These are phyloP conservation scores for Gymnosoma rotundatum DNA, from an alignment of 2,888 invertebrate species.

Conservation along the genomic window DNA sequence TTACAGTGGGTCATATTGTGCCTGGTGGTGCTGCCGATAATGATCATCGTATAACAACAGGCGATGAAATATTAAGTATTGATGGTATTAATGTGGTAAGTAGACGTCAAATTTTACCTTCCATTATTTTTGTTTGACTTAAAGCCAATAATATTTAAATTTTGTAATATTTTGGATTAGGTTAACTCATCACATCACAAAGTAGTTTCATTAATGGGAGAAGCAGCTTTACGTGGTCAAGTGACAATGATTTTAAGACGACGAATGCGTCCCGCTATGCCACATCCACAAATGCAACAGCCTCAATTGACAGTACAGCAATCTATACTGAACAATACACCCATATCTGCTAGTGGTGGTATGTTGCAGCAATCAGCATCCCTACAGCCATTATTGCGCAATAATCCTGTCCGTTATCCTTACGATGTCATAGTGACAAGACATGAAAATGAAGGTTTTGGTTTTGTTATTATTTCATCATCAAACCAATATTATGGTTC, in stretches of 20 bases:
- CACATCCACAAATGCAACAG: constrained; percentile 60
- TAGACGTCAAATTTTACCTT: not conserved
- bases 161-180: constrained; percentile 72
- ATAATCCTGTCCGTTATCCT: constrained; percentile 83
- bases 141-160: not conserved
- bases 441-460: constrained; percentile 97
- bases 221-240: constrained; percentile 92
- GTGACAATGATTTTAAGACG: constrained; percentile 91
- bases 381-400: constrained; percentile 70
- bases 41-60: constrained; percentile 94
- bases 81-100: constrained; percentile 91
- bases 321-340: constrained; percentile 30
- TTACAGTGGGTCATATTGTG: constrained; percentile 98
- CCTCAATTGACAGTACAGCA: constrained; percentile 44
- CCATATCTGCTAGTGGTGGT: constrained; percentile 15
- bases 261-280: constrained; percentile 75
- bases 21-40: constrained; percentile 96
- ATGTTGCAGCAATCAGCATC: constrained; percentile 60
- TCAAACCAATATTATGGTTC: constrained; percentile 90
- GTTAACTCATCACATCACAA: constrained; percentile 94
- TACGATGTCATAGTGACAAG: constrained; percentile 96
- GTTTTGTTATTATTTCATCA: constrained; percentile 98
- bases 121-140: too few species aligned
- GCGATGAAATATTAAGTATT: constrained; percentile 97
- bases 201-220: constrained; percentile 95